Conservation (phyloP, 2,888 invertebrate genomes). For the Chironomus tentans region DNA sequence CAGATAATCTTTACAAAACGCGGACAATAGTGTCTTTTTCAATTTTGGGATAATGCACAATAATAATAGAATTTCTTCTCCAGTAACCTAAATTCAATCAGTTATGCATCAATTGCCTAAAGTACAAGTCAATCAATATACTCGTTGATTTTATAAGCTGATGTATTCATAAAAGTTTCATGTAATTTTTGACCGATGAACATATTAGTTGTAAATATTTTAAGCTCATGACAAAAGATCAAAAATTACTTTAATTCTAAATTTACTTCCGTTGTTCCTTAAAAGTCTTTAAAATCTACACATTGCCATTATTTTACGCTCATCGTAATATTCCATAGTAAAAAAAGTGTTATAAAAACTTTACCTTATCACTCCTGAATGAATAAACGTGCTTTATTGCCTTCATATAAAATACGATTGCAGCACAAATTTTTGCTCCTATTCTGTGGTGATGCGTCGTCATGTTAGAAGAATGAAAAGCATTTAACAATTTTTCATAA, state of each 20-base stretch:
- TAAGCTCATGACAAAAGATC: neutral
- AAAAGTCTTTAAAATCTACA: neutral
- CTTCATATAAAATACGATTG: slow-evolving; percentile 25
- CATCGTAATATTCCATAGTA: no score
- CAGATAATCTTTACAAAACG: no score
- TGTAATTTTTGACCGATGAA: no score
- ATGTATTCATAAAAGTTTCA: no score
- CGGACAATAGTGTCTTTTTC: no score
- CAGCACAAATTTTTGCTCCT: neutral
- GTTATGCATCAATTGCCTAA: no score
- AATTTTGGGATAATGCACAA: no score
- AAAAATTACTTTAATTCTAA: neutral
- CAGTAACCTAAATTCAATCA: no score
- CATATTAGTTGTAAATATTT: no score
- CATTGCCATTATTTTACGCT: neutral
- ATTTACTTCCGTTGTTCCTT: neutral
- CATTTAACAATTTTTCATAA: slow-evolving; percentile 5
- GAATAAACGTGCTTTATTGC: slow-evolving; percentile 28
- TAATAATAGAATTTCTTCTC: no score
- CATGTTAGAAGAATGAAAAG: neutral
- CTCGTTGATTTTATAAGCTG: no score
- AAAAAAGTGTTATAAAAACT: neutral
- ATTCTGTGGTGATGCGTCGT: neutral
- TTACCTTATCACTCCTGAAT: neutral
- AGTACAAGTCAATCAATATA: no score